phyloP scores from a whole-genome alignment of 2,797 vertebrate species.

The Sebastes elongatus region DNA sequence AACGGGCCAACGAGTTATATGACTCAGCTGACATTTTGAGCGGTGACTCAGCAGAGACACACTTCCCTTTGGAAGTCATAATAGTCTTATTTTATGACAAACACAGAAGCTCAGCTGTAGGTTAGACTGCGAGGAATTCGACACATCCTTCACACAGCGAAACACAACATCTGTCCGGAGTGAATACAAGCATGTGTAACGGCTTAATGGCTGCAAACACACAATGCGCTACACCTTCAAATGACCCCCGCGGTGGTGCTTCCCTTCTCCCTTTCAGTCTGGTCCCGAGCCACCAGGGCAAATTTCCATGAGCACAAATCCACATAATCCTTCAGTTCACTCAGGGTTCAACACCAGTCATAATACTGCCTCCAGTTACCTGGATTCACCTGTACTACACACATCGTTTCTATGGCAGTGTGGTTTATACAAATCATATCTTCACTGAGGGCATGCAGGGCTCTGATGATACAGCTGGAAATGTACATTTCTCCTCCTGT shows the following conservation, averaged over 20 bases:
- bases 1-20: background rate
- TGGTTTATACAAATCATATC: background rate
- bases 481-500: background rate
- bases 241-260: background rate
- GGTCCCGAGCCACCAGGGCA: conserved; percentile 15
- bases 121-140: conserved; percentile 15
- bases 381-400: conserved; percentile 12
- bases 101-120: background rate
- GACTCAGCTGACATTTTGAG: background rate
- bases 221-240: background rate
- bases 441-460: background rate
- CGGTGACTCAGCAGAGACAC: background rate
- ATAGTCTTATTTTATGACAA: conserved; percentile 5
- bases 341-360: conserved; percentile 46
- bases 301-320: conserved; percentile 57
- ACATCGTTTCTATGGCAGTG: background rate
- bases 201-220: conserved; percentile 24
- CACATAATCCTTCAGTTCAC: conserved; percentile 67
- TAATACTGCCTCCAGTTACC: conserved; percentile 8
- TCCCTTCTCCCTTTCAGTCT: conserved; percentile 27
- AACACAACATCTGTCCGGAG: conserved; percentile 20
- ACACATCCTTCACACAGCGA: conserved; percentile 9
- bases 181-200: background rate
- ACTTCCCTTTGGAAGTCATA: conserved; percentile 1
- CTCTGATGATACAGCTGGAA: background rate